Base-by-base conservation (phyloP, 2,888 invertebrate genomes). In the Scaptomyza cyrtandrae region DNA sequence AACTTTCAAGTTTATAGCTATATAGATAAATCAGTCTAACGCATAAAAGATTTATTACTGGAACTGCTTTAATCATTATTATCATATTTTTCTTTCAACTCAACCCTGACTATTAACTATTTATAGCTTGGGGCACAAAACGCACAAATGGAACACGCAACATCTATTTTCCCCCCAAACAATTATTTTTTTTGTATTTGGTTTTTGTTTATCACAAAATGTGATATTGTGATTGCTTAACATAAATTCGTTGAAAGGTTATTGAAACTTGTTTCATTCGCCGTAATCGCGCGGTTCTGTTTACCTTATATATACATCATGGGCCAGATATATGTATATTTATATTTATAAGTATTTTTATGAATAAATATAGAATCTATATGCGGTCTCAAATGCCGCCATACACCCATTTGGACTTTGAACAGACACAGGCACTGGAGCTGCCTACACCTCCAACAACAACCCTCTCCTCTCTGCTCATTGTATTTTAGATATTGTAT, bases 181-280 rank as follows among this genome's bases (percentile, higher is more conserved):
- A 19, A 11, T 48, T 49, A 3, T 6, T 13, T 19, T 31, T 7
- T n/a, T 13, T 24, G 41, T 16, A 35, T 29, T 50, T 24, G 24
- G 29, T 10, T 55, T 29, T 75, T 71, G 72, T 61, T 77, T 77
- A 80, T 68, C 58, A 45, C 46, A 65, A 79, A 75, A 50, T 67
- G 58, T 67, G 58, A 80, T 80, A 71, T 57, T 60, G 46, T 33
- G 56, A 57, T 61, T 74, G 62, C 44, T 75, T 50, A 56, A 48
- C 60, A 68, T 53, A 39, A 49, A 54, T 64, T 64, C 35, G 13
- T 27, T 16, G 69, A 24, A 72, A 75, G 88, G 79, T 81, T 87
- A 81, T 87, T 83, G 89, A 83, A 89, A 83, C 83, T 87, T 89
- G 89, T 83, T 83, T 88, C 70, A 52, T 57, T 71, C 53, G 39